Evolutionary conservation across 92 coral and sea anemone species (phyloP).

Genomic region (Micromussa lordhowensis): DNA sequence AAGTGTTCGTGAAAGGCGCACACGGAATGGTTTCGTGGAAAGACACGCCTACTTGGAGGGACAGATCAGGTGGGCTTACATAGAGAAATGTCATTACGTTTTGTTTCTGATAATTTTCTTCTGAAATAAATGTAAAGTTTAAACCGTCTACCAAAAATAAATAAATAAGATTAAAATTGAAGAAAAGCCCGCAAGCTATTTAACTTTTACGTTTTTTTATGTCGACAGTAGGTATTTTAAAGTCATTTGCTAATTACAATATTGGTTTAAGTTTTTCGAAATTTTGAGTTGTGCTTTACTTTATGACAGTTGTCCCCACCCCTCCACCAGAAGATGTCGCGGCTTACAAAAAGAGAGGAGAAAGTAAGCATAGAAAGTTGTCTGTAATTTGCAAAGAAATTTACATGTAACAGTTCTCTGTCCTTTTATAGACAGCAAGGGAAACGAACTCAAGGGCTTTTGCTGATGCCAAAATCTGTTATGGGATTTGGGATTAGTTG

Average conservation of each 20-base stretch:
- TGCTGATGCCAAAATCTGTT: no score
- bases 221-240: not conserved
- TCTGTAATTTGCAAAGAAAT: no score
- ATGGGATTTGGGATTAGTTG: no score
- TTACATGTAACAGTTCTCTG: no score
- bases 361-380: slow-evolving; percentile 39
- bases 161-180: no score
- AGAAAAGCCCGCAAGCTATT: no score
- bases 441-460: no score
- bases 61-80: slow-evolving; percentile 73
- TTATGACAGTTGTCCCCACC: slow-evolving; percentile 76
- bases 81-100: not conserved
- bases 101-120: not conserved
- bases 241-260: not conserved
- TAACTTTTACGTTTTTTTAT: not conserved
- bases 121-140: no score
- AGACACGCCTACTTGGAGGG: slow-evolving; percentile 76
- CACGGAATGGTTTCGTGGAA: slow-evolving; percentile 74
- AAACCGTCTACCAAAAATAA: no score
- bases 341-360: slow-evolving; percentile 47
- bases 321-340: slow-evolving; percentile 62
- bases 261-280: not conserved
- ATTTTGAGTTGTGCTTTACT: not conserved
- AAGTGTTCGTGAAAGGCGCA: slow-evolving; percentile 67
- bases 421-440: no score